Percentiles rank a stretch among this genome's conserved stretches.
These are phyloP conservation scores for Anastrepha obliqua DNA, from an alignment of 1,140 invertebrate genomes.

Conservation along the genomic window DNA sequence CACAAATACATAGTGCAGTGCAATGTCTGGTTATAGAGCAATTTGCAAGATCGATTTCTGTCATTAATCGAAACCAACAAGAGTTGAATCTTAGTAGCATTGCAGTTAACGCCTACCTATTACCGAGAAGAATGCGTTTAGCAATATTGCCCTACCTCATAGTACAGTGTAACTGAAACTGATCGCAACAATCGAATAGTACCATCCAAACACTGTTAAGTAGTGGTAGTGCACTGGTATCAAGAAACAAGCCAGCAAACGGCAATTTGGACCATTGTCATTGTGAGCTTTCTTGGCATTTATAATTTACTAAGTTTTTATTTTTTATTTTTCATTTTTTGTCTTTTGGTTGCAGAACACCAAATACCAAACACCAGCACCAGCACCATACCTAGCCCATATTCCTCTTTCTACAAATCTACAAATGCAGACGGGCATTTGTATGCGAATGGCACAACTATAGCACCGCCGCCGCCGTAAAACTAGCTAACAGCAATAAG, in stretches of 20 bases:
- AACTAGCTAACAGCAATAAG: background rate
- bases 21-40: background rate
- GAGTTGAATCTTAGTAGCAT: background rate
- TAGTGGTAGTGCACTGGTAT: background rate
- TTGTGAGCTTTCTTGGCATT: slow-evolving; percentile 2
- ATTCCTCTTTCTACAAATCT: background rate
- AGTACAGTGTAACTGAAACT: background rate
- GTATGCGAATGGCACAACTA: background rate
- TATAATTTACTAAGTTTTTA: background rate
- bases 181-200: no score
- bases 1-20: background rate
- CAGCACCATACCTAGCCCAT: slow-evolving; percentile 11
- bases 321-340: background rate
- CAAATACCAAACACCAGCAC: background rate
- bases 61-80: background rate
- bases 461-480: background rate
- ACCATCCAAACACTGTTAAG: no score
- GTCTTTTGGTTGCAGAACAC: background rate
- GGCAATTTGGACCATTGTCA: background rate
- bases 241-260: background rate
- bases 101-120: background rate
- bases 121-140: no score
- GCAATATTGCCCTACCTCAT: no score
- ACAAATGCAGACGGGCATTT: background rate
- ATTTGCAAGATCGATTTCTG: slow-evolving; percentile 2